These are phyloP conservation scores for Agrilus biguttatus DNA, from an alignment of 2,888 invertebrate genomes.

Conservation along the genomic window DNA sequence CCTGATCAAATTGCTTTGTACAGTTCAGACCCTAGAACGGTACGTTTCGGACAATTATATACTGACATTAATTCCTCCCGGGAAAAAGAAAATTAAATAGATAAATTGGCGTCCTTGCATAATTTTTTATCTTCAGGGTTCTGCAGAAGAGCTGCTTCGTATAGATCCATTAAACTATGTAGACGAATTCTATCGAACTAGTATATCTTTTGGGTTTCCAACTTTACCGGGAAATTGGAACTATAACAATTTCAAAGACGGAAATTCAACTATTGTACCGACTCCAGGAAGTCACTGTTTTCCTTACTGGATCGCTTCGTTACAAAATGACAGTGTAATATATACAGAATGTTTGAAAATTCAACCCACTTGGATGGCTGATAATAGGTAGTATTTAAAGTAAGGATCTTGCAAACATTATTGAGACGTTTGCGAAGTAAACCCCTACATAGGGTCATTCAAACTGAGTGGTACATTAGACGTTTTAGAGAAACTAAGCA, in stretches of 20 bases:
- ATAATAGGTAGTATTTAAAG: conserved; percentile 33
- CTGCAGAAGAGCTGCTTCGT: too few relatives aligned
- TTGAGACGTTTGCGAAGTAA: too few relatives aligned
- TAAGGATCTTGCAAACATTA: conserved; percentile 3
- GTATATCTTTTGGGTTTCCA: conserved; percentile 39
- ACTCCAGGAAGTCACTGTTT: conserved; percentile 43
- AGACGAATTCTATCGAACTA: conserved; percentile 20
- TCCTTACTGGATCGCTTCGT: conserved; percentile 58
- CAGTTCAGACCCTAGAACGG: conserved; percentile 16
- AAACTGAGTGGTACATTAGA: too few relatives aligned
- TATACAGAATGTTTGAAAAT: conserved; percentile 61
- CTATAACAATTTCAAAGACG: conserved; percentile 17
- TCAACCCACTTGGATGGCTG: conserved; percentile 76
- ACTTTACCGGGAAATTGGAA: conserved; percentile 47
- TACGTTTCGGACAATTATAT: too few relatives aligned
- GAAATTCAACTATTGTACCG: conserved; percentile 18
- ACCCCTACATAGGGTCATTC: too few relatives aligned
- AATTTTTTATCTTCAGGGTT: too few relatives aligned
- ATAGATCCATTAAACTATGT: too few relatives aligned
- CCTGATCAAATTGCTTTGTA: conserved; percentile 26
- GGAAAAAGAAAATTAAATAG: too few relatives aligned
- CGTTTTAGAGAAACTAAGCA: too few relatives aligned
- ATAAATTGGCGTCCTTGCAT: too few relatives aligned
- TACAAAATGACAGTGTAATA: conserved; percentile 40
- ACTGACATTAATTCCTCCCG: too few relatives aligned